Evolutionary conservation across 1,140 invertebrate species (phyloP).

Genomic region (Lasioglossum albipes): DNA sequence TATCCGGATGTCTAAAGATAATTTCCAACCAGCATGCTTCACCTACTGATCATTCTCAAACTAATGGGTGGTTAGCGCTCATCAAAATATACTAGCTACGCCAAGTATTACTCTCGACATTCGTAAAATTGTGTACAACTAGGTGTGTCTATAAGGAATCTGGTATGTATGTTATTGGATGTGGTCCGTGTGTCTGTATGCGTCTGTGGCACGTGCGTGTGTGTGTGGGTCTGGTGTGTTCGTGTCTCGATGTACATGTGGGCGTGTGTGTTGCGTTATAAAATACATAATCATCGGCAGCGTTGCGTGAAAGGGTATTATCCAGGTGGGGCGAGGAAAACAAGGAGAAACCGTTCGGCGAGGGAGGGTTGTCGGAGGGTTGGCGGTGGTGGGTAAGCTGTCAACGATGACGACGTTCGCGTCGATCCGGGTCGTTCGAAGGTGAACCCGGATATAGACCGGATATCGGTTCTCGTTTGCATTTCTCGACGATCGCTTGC

Average conservation of each 20-base stretch:
- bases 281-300: conserved; percentile 35
- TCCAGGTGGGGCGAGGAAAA: too few relatives aligned
- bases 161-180: not conserved
- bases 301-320: conserved; percentile 11
- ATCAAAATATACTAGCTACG: conserved; percentile 65
- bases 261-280: conserved; percentile 15
- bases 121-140: conserved; percentile 49
- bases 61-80: conserved; percentile 63
- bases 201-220: not conserved
- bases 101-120: conserved; percentile 65
- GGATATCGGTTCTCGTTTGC: not conserved
- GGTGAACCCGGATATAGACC: not conserved
- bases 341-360: too few relatives aligned
- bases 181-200: not conserved
- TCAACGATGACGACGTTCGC: conserved; percentile 4
- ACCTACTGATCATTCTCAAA: conserved; percentile 65
- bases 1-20: conserved; percentile 44
- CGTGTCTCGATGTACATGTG: conserved; percentile 15
- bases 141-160: not conserved
- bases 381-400: not conserved
- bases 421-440: not conserved
- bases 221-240: too few relatives aligned
- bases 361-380: not conserved
- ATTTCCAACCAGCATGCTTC: conserved; percentile 64
- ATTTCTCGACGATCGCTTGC: not conserved